These are phyloP conservation scores for Xyrauchen texanus DNA, from an alignment of 2,113 vertebrate genomes.

Conservation along the genomic window DNA sequence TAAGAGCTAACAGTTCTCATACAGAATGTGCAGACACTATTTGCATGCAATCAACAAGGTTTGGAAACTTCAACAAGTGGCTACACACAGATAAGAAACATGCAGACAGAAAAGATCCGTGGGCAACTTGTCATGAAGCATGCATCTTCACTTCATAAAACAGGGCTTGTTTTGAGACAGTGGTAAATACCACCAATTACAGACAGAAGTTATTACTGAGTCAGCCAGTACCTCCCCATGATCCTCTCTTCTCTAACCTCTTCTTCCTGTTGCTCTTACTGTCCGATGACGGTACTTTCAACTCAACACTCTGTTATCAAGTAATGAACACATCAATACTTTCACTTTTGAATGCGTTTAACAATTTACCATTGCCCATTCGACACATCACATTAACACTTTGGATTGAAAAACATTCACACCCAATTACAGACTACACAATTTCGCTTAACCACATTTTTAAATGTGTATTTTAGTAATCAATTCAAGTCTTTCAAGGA, in stretches of 20 bases:
- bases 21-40: no score
- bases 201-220: not conserved
- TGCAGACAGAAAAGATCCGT: no score
- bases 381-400: not conserved
- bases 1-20: no score
- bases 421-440: not conserved
- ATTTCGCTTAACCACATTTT: no score
- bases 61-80: no score
- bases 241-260: conserved; percentile 70
- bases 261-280: conserved; percentile 69
- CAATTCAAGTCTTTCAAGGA: no score
- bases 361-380: not conserved
- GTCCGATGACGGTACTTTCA: conserved; percentile 48
- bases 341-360: not conserved
- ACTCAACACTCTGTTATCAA: conserved; percentile 61
- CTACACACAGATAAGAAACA: no score
- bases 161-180: no score
- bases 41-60: no score
- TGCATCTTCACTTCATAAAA: not conserved
- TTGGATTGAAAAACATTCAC: not conserved
- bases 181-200: not conserved
- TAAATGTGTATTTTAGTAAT: no score
- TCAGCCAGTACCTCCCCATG: conserved; percentile 61
- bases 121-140: not conserved
- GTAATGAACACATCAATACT: not conserved